Evolutionary conservation across 2,888 invertebrate species (phyloP).

Genomic region (Cephus pulcher): DNA sequence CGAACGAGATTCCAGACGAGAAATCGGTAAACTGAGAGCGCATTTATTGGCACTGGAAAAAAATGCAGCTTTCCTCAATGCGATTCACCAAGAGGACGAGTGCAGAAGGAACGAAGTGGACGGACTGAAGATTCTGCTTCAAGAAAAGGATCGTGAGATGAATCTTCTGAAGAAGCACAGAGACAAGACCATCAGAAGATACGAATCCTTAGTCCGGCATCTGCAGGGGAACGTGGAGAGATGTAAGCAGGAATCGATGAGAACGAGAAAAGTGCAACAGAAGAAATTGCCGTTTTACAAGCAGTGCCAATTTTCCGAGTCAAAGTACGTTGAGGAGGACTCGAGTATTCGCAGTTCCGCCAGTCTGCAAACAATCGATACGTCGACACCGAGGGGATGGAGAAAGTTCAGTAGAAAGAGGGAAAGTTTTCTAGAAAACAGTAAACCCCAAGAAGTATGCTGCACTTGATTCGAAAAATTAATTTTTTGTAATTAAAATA

Average conservation of each 20-base stretch:
- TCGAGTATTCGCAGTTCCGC: neutral
- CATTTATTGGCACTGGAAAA: slow-evolving; percentile 42
- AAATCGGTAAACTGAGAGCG: slow-evolving; percentile 39
- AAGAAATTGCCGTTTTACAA: neutral
- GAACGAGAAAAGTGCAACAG: slow-evolving; percentile 29
- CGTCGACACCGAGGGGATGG: neutral
- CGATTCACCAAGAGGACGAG: slow-evolving; percentile 19
- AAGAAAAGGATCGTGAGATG: slow-evolving; percentile 46
- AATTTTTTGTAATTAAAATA: neutral
- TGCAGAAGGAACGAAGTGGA: slow-evolving; percentile 39
- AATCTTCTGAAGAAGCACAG: slow-evolving; percentile 42
- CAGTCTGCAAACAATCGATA: slow-evolving; percentile 1
- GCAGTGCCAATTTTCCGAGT: neutral
- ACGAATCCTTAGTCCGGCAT: slow-evolving; percentile 44
- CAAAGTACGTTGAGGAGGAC: slow-evolving; percentile 15
- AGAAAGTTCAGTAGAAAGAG: neutral
- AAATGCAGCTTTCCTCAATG: slow-evolving; percentile 38
- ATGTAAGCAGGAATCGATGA: slow-evolving; percentile 29
- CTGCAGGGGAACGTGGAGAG: slow-evolving; percentile 39
- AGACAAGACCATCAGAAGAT: slow-evolving; percentile 45
- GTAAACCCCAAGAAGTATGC: neutral
- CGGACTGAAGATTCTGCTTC: slow-evolving; percentile 38
- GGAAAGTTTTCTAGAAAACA: neutral
- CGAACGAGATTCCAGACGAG: slow-evolving; percentile 37
- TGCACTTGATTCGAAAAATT: neutral